Evolutionary conservation across 2,797 vertebrate genomes (phyloP).

Genomic region (Chiroxiphia lanceolata): DNA sequence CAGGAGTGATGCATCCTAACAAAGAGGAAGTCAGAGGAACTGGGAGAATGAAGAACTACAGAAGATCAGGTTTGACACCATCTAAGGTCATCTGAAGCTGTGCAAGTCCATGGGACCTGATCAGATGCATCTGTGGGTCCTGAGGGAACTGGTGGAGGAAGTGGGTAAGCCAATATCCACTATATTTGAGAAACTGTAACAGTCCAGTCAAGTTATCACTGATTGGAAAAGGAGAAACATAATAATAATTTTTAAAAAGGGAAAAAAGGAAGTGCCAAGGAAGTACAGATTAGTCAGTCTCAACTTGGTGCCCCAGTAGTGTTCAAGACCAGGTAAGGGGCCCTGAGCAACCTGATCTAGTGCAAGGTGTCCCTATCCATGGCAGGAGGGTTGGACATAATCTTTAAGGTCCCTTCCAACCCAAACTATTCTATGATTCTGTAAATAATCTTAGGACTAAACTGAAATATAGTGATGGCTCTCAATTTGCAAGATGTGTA

Average conservation of each 20-base stretch:
- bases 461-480: neutral
- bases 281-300: neutral
- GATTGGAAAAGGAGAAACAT: neutral
- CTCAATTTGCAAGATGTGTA: neutral
- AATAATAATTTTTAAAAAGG: neutral
- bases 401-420: neutral
- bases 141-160: neutral
- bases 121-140: neutral
- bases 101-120: neutral
- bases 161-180: neutral
- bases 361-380: neutral
- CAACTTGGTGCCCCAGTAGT: neutral
- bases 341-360: neutral
- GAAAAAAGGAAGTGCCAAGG: neutral
- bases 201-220: neutral
- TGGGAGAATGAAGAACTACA: neutral
- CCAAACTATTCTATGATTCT: neutral
- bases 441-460: neutral
- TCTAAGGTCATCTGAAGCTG: neutral
- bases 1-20: neutral
- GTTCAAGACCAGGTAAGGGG: neutral
- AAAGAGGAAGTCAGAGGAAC: neutral
- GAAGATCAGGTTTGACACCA: neutral
- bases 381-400: neutral
- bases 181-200: neutral